Conservation (phyloP, 2,888 invertebrate species). For the Sarcophaga carnaria region DNA sequence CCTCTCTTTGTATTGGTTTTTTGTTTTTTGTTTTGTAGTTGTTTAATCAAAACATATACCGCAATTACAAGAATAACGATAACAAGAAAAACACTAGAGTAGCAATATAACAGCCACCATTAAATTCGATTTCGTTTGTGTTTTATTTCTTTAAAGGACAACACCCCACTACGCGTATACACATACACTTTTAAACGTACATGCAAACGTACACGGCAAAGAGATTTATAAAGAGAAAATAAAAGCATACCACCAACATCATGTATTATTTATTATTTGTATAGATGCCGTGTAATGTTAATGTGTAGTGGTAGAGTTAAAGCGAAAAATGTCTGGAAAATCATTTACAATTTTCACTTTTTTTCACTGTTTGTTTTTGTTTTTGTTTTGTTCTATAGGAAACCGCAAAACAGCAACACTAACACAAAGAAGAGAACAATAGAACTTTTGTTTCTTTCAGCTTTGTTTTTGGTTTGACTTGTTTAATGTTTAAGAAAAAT, state of each 20-base stretch:
- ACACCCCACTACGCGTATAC: constrained; percentile 48
- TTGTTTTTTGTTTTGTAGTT: constrained; percentile 20
- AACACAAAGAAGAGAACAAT: neutral
- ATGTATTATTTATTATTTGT: neutral
- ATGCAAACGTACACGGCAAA: constrained; percentile 10
- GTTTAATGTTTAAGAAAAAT: neutral
- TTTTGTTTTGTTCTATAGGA: neutral
- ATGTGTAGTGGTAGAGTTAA: constrained; percentile 43
- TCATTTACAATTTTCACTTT: constrained; percentile 59
- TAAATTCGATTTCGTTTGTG: constrained; percentile 45
- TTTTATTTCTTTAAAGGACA: constrained; percentile 58
- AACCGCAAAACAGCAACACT: neutral
- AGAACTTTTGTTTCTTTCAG: neutral
- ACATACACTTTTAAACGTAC: neutral
- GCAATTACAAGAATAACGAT: constrained; percentile 41
- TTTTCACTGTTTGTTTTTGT: neutral
- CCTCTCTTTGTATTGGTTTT: constrained; percentile 12
- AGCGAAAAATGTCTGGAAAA: constrained; percentile 66
- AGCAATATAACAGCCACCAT: constrained; percentile 28
- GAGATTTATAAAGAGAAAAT: constrained; percentile 11
- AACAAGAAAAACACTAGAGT: constrained; percentile 1
- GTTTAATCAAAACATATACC: constrained; percentile 36
- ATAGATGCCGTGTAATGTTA: neutral
- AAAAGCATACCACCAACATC: too few species aligned
- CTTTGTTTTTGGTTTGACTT: neutral